Evolutionary conservation across 2,113 vertebrate genomes (phyloP).

Genomic region (Tangachromis dhanisi): DNA sequence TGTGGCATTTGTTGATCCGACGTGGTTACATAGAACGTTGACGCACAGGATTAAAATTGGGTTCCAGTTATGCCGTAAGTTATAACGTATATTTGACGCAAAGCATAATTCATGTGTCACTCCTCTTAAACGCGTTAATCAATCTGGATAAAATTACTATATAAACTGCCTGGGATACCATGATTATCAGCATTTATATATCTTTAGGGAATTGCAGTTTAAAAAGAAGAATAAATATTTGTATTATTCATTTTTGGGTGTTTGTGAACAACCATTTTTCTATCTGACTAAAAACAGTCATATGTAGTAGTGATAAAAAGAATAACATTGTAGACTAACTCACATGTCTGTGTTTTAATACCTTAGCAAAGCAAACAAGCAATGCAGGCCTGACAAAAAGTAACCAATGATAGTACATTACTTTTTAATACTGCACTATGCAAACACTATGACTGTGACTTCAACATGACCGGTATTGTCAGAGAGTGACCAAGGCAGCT

Average conservation of each 20-base stretch:
- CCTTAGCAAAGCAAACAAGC: not conserved
- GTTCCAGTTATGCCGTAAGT: not conserved
- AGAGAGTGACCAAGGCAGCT: not conserved
- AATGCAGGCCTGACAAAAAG: not conserved
- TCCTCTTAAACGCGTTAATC: not conserved
- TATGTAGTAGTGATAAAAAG: not conserved
- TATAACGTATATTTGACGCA: not conserved
- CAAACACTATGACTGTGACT: not conserved
- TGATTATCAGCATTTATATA: not conserved
- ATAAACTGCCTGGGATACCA: not conserved
- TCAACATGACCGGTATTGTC: not conserved
- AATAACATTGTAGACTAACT: not conserved
- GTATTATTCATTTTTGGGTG: not conserved
- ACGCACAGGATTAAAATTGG: not conserved
- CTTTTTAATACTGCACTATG: not conserved
- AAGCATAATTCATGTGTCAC: not conserved
- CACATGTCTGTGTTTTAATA: not conserved
- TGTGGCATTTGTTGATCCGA: not conserved
- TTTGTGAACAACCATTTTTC: not conserved
- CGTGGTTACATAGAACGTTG: not conserved
- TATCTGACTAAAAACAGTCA: not conserved
- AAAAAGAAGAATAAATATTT: not conserved
- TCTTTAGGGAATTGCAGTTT: not conserved
- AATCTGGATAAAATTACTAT: not conserved
- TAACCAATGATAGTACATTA: not conserved